These are phyloP conservation scores for Nomia melanderi DNA, from an alignment of 1,140 invertebrate species.

Conservation along the genomic window DNA sequence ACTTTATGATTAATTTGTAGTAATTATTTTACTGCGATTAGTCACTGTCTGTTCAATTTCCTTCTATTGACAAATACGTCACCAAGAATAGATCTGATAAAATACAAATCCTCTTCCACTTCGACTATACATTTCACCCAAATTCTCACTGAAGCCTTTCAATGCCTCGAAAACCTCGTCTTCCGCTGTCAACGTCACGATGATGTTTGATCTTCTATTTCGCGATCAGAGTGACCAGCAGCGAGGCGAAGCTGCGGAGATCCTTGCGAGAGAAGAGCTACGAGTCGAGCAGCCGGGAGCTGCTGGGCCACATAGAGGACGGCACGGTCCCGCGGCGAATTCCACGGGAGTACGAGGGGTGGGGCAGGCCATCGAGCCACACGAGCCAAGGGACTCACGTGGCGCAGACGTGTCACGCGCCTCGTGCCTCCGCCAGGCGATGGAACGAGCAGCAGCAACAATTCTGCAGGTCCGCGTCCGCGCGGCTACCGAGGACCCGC, in stretches of 20 bases:
- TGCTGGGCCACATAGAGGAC: conserved; percentile 67
- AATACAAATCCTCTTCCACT: no score
- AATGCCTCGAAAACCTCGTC: no score
- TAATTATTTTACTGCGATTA: no score
- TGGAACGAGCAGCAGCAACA: conserved; percentile 80
- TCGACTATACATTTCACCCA: no score
- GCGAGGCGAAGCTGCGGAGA: conserved; percentile 69
- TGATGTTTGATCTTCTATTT: no score
- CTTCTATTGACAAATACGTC: no score
- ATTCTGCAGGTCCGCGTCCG: conserved; percentile 89
- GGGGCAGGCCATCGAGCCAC: conserved; percentile 53
- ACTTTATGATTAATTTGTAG: no score
- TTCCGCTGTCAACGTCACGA: no score
- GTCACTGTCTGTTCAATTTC: no score
- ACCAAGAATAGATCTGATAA: no score
- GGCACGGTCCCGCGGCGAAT: conserved; percentile 66
- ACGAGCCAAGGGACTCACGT: conserved; percentile 50
- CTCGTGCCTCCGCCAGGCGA: conserved; percentile 68
- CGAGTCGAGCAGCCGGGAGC: conserved; percentile 65
- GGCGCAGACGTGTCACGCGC: conserved; percentile 60
- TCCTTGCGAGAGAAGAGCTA: conserved; percentile 75
- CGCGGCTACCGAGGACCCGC: conserved; percentile 85
- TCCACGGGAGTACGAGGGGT: conserved; percentile 68
- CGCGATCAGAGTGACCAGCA: conserved; percentile 50
- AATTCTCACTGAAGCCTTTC: no score